Base-by-base conservation (phyloP, 1,140 invertebrate genomes). In the Magallana gigas region DNA sequence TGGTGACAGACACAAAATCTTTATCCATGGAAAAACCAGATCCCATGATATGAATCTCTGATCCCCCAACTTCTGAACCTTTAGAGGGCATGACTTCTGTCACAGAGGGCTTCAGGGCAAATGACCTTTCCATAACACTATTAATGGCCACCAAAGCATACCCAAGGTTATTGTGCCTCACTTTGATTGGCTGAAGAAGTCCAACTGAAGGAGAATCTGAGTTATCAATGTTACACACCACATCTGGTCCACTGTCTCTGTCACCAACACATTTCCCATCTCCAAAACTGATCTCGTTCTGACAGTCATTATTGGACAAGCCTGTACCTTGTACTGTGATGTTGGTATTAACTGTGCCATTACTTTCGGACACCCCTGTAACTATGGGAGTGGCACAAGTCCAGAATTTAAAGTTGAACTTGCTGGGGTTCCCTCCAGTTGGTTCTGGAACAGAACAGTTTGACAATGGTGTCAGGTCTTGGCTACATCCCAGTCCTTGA, bases 91-190 rank as follows among this genome's bases (percentile, higher is more conserved):
- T 83, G 12, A 93, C 86, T 2, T 59, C 82, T 11, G 64, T 56
- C 18, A 92, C 83, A 11, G 89, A 58, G 1, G 92, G 92, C 6
- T 91, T 86, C 16, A 91, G 71, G 23, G 76, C 88, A 76, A 92
- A 91, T 59, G 89, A 82, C 36, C 88, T 81, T 12, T 82, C 23
- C 0, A 9, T 59, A 4, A 90, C 88, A 2, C 80, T 83, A 58
- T 68, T 7, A 11, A 92, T 88, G 11, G 81, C 85, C 23, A 92
- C 58, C 14, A 90, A 36, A 58, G 91, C 91, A 76, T 91, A 83
- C 56, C 92, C 91, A 36, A 88, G 82, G 84, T 93, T 94, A 29
- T 89, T 88, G 3, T 92, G 90, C 57, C 92, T 86, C 18, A 91
- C 57, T 8, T 36, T 71, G 16, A 91, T n/a, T 62, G 91, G 82